Evolutionary conservation across 2,888 invertebrate genomes (phyloP).

Genomic region (Operophtera brumata): DNA sequence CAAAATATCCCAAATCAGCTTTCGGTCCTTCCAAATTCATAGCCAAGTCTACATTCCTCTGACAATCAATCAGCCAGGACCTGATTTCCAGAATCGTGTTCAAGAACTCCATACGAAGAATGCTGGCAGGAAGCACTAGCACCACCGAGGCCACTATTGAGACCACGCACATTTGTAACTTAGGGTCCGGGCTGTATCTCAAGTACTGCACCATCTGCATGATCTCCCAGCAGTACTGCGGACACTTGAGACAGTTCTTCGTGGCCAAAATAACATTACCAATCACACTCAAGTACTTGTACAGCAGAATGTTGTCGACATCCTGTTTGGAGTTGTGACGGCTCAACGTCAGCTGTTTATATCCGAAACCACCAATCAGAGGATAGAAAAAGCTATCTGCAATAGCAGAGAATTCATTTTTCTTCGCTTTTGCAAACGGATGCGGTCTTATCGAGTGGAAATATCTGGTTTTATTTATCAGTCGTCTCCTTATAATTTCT

Average conservation of each 20-base stretch:
- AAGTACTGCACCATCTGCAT: slow-evolving; percentile 84
- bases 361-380: slow-evolving; percentile 84
- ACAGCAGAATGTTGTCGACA: slow-evolving; percentile 83
- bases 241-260: slow-evolving; percentile 83
- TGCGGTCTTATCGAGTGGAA: slow-evolving; percentile 68
- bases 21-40: slow-evolving; percentile 80
- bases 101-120: slow-evolving; percentile 81
- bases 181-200: slow-evolving; percentile 84
- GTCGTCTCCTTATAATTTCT: slow-evolving; percentile 84
- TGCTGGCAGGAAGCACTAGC: slow-evolving; percentile 80
- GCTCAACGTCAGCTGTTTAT: slow-evolving; percentile 77
- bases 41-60: slow-evolving; percentile 75
- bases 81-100: slow-evolving; percentile 83
- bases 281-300: slow-evolving; percentile 85
- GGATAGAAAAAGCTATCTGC: slow-evolving; percentile 93
- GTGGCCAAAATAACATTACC: slow-evolving; percentile 84
- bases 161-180: slow-evolving; percentile 84
- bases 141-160: slow-evolving; percentile 84
- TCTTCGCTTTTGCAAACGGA: slow-evolving; percentile 65
- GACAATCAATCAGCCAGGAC: slow-evolving; percentile 83
- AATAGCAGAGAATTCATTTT: slow-evolving; percentile 86
- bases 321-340: slow-evolving; percentile 81
- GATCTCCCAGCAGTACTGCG: slow-evolving; percentile 85
- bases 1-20: slow-evolving; percentile 83
- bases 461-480: slow-evolving; percentile 87